Percentiles rank a stretch among this genome's conserved stretches.
phyloP scores from a whole-genome alignment of 2,888 invertebrate genomes.

The Heliconius charithonia region DNA sequence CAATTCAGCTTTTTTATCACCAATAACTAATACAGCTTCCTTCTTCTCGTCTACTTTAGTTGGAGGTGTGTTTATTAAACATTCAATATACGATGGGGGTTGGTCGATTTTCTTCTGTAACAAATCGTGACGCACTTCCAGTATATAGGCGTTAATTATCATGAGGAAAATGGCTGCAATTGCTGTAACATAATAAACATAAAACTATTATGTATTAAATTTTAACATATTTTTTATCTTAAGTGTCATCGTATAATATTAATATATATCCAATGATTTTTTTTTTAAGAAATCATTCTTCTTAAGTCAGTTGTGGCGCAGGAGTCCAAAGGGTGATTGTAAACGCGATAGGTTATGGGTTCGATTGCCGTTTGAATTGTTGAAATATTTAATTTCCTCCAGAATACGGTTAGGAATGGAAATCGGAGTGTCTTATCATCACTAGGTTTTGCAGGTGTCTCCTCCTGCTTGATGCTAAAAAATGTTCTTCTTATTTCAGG shows the following conservation, averaged over 20 bases:
- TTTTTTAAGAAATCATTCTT: background rate
- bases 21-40: slow-evolving; percentile 32
- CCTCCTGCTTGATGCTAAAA: too few relatives aligned
- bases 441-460: too few relatives aligned
- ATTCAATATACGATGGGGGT: slow-evolving; percentile 69
- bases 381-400: too few relatives aligned
- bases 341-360: too few relatives aligned
- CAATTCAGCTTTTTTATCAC: slow-evolving; percentile 40
- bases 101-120: slow-evolving; percentile 54
- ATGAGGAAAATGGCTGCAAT: slow-evolving; percentile 57
- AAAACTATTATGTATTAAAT: background rate
- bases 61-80: slow-evolving; percentile 55
- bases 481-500: background rate
- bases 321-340: too few relatives aligned
- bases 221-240: too few relatives aligned
- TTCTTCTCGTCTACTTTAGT: slow-evolving; percentile 42
- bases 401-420: too few relatives aligned
- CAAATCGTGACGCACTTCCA: slow-evolving; percentile 55
- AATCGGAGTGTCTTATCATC: too few relatives aligned
- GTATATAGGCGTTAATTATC: slow-evolving; percentile 60
- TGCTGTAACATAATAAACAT: slow-evolving; percentile 54
- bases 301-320: background rate
- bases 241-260: background rate
- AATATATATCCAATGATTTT: too few relatives aligned
- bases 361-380: too few relatives aligned